Evolutionary conservation across 2,113 vertebrate genomes (phyloP).

Genomic region (Erpornis zantholeuca): DNA sequence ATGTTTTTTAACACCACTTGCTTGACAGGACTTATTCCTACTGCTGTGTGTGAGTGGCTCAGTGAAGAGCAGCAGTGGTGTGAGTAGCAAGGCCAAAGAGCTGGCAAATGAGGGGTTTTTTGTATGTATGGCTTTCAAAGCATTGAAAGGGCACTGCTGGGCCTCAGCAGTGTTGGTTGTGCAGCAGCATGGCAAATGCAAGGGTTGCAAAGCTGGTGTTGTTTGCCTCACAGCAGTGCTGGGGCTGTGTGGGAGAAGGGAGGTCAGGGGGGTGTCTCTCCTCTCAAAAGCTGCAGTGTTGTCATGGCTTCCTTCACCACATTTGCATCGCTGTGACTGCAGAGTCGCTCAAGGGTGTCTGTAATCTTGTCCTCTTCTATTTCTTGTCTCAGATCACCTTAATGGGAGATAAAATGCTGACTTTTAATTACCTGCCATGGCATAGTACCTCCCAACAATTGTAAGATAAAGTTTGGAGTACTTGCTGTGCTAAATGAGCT

Average conservation of each 20-base stretch:
- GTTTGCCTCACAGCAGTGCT: background rate
- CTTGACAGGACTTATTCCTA: background rate
- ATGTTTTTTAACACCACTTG: background rate
- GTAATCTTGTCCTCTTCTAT: constrained; percentile 77
- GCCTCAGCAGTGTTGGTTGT: background rate
- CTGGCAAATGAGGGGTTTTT: background rate
- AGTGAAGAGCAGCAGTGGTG: background rate
- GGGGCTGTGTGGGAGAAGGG: background rate
- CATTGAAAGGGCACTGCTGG: too few species aligned
- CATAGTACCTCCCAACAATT: background rate
- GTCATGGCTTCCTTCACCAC: constrained; percentile 77
- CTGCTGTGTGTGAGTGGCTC: background rate
- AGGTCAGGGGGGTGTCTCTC: constrained; percentile 4
- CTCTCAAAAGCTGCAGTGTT: constrained; percentile 67
- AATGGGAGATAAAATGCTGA: background rate
- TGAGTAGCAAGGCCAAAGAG: background rate
- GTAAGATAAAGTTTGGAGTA: background rate
- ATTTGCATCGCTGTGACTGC: constrained; percentile 72
- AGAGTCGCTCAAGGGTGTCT: constrained; percentile 76
- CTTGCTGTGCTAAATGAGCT: background rate
- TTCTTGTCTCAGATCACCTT: constrained; percentile 77
- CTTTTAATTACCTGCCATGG: background rate
- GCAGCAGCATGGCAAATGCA: background rate
- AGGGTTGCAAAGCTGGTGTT: background rate
- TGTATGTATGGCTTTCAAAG: background rate